phyloP scores from a whole-genome alignment of 92 coral and sea anemone genomes.

The Isaurus tuberculatus region DNA sequence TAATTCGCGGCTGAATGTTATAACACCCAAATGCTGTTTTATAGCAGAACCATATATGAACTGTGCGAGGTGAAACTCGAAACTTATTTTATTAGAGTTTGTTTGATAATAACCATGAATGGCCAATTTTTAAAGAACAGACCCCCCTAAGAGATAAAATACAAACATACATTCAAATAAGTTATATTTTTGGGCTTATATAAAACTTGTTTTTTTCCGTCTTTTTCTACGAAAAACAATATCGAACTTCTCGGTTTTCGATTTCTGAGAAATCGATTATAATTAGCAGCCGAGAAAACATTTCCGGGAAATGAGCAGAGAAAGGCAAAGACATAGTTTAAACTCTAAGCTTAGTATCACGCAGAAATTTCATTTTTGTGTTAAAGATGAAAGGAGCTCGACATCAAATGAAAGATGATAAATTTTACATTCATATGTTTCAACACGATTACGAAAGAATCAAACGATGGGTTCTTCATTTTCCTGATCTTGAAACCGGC shows the following conservation, averaged over 20 bases:
- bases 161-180: no score
- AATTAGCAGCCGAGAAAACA: background rate
- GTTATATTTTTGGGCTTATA: background rate
- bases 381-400: background rate
- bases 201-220: background rate
- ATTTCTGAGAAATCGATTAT: background rate
- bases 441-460: conserved; percentile 64
- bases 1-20: no score
- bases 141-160: no score
- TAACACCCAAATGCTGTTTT: no score
- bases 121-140: no score
- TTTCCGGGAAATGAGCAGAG: background rate
- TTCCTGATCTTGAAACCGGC: conserved; percentile 82
- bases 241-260: background rate
- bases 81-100: no score
- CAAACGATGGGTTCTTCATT: conserved; percentile 64
- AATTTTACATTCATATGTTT: conserved; percentile 61
- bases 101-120: no score
- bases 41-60: no score
- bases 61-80: no score
- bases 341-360: background rate
- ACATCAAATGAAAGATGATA: background rate
- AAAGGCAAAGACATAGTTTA: background rate
- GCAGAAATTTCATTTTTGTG: background rate
- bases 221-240: background rate